Conservation (phyloP, 2,888 invertebrate species). For the Folsomia candida region DNA sequence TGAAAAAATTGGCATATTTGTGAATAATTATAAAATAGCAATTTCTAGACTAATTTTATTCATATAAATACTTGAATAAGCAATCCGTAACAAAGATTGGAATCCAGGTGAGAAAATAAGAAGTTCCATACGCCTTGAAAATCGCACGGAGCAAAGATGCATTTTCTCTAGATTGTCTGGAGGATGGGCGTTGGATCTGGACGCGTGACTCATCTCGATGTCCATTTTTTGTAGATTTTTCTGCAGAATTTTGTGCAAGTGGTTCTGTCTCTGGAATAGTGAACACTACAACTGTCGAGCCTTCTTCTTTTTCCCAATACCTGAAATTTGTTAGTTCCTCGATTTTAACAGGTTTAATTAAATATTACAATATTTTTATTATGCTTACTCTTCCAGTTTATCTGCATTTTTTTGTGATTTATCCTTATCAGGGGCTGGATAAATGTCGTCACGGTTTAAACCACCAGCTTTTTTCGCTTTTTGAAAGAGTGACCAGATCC, state of each 20-base stretch:
- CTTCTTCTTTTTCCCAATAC: too few relatives aligned
- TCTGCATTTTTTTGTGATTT: slow-evolving; percentile 12
- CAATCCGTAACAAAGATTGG: not conserved
- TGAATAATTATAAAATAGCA: not conserved
- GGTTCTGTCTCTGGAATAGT: not conserved
- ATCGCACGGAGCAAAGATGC: not conserved
- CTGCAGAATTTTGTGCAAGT: not conserved
- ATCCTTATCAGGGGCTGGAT: slow-evolving; percentile 15
- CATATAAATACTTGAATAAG: not conserved
- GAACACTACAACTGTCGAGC: not conserved
- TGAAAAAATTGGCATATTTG: not conserved
- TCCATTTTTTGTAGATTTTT: too few relatives aligned
- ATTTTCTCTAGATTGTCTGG: not conserved
- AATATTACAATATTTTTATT: not conserved
- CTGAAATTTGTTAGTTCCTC: not conserved
- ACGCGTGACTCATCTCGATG: not conserved
- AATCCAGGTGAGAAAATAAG: not conserved
- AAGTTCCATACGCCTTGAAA: not conserved
- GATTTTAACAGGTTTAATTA: not conserved
- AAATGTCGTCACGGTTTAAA: slow-evolving; percentile 12
- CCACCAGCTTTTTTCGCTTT: not conserved
- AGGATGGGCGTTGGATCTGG: not conserved
- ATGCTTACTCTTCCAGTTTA: slow-evolving; percentile 10
- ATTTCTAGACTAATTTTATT: not conserved
- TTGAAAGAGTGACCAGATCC: slow-evolving; percentile 30